Evolutionary conservation across 2,797 vertebrate species (phyloP), one percentile per base, ranked within the genome.

Genomic region (Sebastes flavidus): DNA sequence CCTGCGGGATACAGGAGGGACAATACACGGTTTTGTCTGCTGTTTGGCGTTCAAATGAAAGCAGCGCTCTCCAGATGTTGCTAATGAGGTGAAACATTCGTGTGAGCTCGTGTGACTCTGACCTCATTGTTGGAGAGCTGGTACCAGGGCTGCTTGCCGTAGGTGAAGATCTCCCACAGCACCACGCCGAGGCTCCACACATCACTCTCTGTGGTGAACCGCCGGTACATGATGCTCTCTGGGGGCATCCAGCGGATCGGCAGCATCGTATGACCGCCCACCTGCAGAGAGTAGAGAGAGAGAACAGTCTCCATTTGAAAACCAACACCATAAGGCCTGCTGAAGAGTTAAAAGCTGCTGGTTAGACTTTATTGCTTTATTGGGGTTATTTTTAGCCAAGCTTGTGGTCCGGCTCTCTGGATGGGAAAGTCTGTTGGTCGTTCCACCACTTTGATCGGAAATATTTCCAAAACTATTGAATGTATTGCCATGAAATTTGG

Each of bases 181-280:
- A 99, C 98, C 65, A 99, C 98, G 0, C 99, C 99, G 74, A 99
- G 95, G 90, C 99, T 99, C 99, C 99, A 99, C 83, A 99, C 98
- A 8, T 99, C 99, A 0, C 99, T 99, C 92, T 99, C 99, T 1
- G 99, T 99, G 91, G 99, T 99, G 95, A 99, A 99, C 88, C 98
- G 97, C 88, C 99, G 96, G 91, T 99, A 99, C 99, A 99, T 99
- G 93, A 99, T 99, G 95, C 99, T 99, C 93, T 99, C 99, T 0
- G 99, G 99, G 85, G 99, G 99, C 99, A 99, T 99, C 99, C 99
- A 99, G 80, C 99, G 98, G 83, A 99, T 99, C 16, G 99, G 99
- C 82, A 99, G 93, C 99, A 99, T 99, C 1, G 99, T 99, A 78
- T 99, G 99, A 82, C 99, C 98, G 2, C 99, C 99, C 75, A 99